Conservation (phyloP, 2,797 vertebrate species). For the Parauchenoglanis ngamensis region DNA sequence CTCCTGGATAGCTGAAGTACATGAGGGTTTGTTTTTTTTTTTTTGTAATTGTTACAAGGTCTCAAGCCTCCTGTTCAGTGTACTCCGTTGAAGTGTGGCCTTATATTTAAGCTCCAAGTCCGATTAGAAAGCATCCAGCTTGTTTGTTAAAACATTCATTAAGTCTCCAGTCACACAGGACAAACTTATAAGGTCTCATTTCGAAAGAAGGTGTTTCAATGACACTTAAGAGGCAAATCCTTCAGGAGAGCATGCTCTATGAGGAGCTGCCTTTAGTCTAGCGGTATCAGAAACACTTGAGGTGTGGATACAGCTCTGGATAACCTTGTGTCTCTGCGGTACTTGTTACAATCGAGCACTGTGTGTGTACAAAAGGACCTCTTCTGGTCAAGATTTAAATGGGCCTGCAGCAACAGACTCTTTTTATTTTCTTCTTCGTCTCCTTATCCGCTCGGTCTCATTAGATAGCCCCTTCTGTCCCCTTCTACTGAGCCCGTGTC, state of each 20-base stretch:
- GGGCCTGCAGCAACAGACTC: constrained; percentile 62
- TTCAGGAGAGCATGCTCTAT: constrained; percentile 42
- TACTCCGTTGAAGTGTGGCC: background rate
- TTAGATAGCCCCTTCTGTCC: constrained; percentile 50
- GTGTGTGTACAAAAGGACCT: constrained; percentile 65
- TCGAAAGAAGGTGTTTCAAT: constrained; percentile 40
- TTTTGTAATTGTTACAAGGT: constrained; percentile 1
- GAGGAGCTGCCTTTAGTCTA: constrained; percentile 58
- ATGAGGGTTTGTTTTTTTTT: background rate
- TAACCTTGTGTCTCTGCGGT: constrained; percentile 64
- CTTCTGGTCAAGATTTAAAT: constrained; percentile 63
- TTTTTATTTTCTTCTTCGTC: constrained; percentile 53
- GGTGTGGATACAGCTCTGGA: constrained; percentile 61
- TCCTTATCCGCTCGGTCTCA: constrained; percentile 59
- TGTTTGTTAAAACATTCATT: constrained; percentile 15
- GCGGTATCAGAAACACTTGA: constrained; percentile 59
- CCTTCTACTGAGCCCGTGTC: constrained; percentile 35
- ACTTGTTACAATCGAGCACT: constrained; percentile 72
- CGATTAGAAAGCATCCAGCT: background rate
- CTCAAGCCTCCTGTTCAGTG: background rate
- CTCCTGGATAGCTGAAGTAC: background rate
- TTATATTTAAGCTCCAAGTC: background rate
- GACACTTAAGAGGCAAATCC: constrained; percentile 45
- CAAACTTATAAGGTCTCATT: constrained; percentile 30
- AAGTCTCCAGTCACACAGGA: constrained; percentile 27